These are phyloP conservation scores for Pterois miles DNA, from an alignment of 2,797 vertebrate species.

Conservation along the genomic window DNA sequence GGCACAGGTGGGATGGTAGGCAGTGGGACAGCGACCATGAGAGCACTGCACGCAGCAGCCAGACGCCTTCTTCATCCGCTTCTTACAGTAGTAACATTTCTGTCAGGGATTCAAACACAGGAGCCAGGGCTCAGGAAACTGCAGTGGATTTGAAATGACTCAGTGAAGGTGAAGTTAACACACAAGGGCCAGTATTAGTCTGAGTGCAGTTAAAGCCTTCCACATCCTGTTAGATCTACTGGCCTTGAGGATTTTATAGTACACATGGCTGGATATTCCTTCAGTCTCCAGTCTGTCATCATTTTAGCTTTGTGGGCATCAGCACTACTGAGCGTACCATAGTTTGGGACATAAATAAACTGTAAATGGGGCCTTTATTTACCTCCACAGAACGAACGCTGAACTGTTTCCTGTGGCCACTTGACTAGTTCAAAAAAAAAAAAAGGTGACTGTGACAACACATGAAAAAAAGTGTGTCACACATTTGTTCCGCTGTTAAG, in stretches of 20 bases:
- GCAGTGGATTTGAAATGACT: not conserved
- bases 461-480: too few relatives aligned
- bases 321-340: not conserved
- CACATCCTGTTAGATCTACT: not conserved
- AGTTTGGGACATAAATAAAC: not conserved
- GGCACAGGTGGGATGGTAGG: conserved; percentile 96
- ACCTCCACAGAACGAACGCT: too few relatives aligned
- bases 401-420: too few relatives aligned
- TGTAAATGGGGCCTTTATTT: not conserved
- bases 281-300: not conserved
- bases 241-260: not conserved
- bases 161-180: not conserved
- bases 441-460: too few relatives aligned
- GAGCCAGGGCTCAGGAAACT: not conserved
- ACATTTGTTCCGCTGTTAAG: too few relatives aligned
- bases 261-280: not conserved
- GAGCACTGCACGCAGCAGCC: conserved; percentile 98
- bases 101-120: conserved; percentile 56
- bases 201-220: not conserved
- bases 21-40: conserved; percentile 93
- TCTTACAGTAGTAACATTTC: conserved; percentile 97
- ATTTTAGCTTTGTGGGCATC: not conserved
- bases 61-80: conserved; percentile 89
- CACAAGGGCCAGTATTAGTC: not conserved
- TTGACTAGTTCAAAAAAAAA: too few relatives aligned